These are phyloP conservation scores for Lethocerus indicus DNA, from an alignment of 1,140 invertebrate genomes.

Conservation along the genomic window DNA sequence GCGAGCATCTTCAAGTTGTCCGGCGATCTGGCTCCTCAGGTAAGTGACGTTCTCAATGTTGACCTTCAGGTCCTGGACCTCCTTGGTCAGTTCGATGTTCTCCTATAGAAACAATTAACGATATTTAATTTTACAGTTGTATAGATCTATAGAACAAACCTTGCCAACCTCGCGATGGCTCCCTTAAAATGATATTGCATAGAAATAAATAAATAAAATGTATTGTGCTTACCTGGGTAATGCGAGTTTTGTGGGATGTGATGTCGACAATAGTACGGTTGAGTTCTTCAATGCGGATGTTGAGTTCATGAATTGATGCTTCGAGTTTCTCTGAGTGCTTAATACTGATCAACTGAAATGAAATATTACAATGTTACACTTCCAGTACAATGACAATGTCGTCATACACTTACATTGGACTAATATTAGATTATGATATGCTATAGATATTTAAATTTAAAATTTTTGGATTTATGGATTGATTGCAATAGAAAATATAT, in stretches of 20 bases:
- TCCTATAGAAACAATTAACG: slow-evolving; percentile 32
- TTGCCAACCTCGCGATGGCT: neutral
- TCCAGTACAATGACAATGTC: too few species aligned
- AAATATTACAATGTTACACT: too few species aligned
- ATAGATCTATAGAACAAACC: neutral
- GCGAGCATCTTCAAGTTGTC: slow-evolving; percentile 83
- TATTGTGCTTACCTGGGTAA: slow-evolving; percentile 39
- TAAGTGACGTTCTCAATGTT: slow-evolving; percentile 83
- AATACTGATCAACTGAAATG: slow-evolving; percentile 41
- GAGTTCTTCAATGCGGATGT: slow-evolving; percentile 87
- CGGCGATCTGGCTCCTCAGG: slow-evolving; percentile 68
- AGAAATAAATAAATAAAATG: neutral
- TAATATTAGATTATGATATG: too few species aligned
- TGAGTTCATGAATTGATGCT: slow-evolving; percentile 70
- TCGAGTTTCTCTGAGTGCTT: slow-evolving; percentile 86
- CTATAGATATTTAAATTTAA: too few species aligned
- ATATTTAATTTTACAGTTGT: neutral
- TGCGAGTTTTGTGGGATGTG: slow-evolving; percentile 72
- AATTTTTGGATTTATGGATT: too few species aligned
- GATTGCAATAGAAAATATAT: neutral
- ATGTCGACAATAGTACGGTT: slow-evolving; percentile 90
- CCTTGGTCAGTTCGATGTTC: slow-evolving; percentile 84
- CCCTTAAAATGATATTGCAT: neutral
- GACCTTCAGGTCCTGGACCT: slow-evolving; percentile 88
- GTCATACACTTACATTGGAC: too few species aligned